Conservation (phyloP, 1,140 invertebrate species). For the Neocloeon triangulifer region DNA sequence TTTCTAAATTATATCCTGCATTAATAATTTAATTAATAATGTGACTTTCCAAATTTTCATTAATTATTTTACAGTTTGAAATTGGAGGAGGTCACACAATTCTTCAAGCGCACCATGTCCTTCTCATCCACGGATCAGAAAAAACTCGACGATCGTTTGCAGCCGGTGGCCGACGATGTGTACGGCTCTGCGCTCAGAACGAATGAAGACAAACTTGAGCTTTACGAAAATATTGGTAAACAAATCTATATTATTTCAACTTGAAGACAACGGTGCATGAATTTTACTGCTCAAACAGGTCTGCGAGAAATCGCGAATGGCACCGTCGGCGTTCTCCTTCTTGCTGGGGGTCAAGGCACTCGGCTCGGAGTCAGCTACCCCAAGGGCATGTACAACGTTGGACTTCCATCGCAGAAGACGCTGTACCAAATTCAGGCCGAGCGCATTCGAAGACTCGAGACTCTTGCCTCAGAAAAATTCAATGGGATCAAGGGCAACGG, state of each 20-base stretch:
- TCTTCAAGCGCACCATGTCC: conserved; percentile 37
- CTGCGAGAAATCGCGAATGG: conserved; percentile 50
- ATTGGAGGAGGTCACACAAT: conserved; percentile 37
- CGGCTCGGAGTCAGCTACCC: conserved; percentile 82
- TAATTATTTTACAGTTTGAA: conserved; percentile 18
- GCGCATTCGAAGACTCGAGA: conserved; percentile 55
- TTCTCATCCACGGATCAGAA: conserved; percentile 30
- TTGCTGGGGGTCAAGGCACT: conserved; percentile 69
- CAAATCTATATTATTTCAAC: not conserved
- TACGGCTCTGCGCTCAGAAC: conserved; percentile 40
- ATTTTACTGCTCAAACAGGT: too few species aligned
- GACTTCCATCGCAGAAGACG: conserved; percentile 70
- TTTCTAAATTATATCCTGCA: not conserved
- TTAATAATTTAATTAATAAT: not conserved
- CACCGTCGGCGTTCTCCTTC: conserved; percentile 59
- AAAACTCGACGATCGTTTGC: conserved; percentile 54
- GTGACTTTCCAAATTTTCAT: too few species aligned
- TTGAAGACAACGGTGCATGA: too few species aligned
- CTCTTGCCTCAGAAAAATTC: conserved; percentile 42
- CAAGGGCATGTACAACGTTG: conserved; percentile 94
- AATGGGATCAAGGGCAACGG: conserved; percentile 39
- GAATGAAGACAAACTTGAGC: conserved; percentile 29
- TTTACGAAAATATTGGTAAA: conserved; percentile 38
- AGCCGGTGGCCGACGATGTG: conserved; percentile 54
- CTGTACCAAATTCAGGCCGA: conserved; percentile 92